phyloP scores from a whole-genome alignment of 2,888 invertebrate species.

The Mythimna impura region DNA sequence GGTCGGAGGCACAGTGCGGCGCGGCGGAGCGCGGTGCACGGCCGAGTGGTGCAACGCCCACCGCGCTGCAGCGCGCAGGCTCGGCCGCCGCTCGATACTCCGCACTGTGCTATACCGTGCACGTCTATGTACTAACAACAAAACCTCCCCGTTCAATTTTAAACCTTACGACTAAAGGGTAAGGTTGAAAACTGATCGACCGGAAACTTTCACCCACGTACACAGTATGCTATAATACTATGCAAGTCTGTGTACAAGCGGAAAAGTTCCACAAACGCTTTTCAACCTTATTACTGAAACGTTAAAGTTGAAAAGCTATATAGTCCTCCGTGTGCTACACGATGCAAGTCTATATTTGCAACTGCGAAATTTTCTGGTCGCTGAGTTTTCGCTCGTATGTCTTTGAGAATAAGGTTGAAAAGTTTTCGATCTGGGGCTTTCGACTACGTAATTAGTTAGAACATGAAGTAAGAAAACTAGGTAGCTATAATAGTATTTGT shows the following conservation, averaged over 20 bases:
- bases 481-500: background rate
- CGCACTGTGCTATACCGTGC: background rate
- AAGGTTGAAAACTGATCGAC: background rate
- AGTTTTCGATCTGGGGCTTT: background rate
- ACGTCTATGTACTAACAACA: background rate
- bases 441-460: background rate
- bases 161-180: background rate
- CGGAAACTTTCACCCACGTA: background rate
- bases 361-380: background rate
- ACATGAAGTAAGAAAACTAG: background rate
- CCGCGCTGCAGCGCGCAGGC: background rate
- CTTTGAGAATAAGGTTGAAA: background rate
- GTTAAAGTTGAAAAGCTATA: background rate
- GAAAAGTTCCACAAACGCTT: background rate
- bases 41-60: background rate
- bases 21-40: background rate
- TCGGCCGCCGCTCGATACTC: conserved; percentile 2
- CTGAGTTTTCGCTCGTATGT: background rate
- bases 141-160: background rate
- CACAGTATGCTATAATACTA: background rate
- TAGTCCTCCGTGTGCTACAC: background rate
- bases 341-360: conserved; percentile 5
- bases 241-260: background rate
- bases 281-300: background rate
- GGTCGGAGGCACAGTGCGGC: conserved; percentile 25